phyloP scores from a whole-genome alignment of 2,113 vertebrate genomes.

The Apteryx mantelli region DNA sequence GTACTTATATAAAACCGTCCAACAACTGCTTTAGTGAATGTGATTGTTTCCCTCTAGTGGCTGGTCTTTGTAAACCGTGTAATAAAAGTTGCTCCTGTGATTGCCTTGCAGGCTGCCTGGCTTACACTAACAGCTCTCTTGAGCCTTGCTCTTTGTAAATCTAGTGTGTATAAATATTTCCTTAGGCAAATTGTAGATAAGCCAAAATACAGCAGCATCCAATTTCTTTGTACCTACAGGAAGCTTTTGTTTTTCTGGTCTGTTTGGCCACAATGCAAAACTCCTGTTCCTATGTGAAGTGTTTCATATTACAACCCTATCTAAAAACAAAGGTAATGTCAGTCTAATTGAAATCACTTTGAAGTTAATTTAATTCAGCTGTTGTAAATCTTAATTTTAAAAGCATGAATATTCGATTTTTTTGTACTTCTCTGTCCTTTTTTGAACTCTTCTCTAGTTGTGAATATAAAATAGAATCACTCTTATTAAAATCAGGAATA shows the following conservation, averaged over 20 bases:
- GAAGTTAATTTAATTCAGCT: conserved; percentile 12
- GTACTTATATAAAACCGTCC: accelerated
- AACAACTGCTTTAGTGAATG: not conserved
- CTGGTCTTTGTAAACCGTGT: not conserved
- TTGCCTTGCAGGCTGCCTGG: not conserved
- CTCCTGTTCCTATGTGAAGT: not conserved
- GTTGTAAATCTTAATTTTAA: not conserved
- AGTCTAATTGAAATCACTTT: not conserved
- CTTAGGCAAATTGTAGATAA: not conserved
- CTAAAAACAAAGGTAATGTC: not conserved
- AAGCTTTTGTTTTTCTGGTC: not conserved
- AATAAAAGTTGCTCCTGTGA: not conserved
- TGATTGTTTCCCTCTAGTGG: not conserved
- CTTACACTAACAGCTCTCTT: not conserved
- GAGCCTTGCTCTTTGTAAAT: not conserved
- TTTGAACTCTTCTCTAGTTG: not conserved
- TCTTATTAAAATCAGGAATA: not conserved
- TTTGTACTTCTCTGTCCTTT: not conserved
- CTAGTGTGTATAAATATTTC: not conserved
- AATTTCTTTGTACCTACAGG: not conserved
- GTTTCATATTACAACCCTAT: not conserved
- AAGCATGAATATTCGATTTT: not conserved
- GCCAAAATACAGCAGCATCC: not conserved
- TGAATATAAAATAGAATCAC: not conserved
- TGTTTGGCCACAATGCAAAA: too few relatives aligned